These are phyloP conservation scores for Petromus typicus DNA, from an alignment of 2,113 vertebrate genomes.

Conservation along the genomic window DNA sequence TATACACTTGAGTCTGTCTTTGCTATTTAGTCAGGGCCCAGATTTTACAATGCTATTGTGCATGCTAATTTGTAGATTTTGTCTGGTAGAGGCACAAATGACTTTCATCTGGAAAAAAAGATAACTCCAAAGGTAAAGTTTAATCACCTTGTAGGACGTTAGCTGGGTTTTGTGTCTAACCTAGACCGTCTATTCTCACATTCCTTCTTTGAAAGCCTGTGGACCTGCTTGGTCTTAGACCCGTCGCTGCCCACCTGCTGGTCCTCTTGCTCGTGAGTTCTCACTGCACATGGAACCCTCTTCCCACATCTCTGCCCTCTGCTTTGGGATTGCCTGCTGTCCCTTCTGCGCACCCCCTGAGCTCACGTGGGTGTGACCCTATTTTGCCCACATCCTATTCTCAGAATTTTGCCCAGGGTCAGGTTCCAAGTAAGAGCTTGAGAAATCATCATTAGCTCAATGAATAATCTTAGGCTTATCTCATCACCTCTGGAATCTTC, in stretches of 20 bases:
- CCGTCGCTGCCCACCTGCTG: neutral
- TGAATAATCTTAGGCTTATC: neutral
- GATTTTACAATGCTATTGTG: neutral
- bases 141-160: neutral
- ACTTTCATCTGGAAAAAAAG: neutral
- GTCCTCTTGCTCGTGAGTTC: neutral
- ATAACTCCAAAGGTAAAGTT: neutral
- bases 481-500: neutral
- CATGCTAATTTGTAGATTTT: neutral
- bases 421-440: neutral
- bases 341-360: neutral
- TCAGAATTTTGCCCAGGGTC: conserved; percentile 1
- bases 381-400: neutral
- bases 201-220: neutral
- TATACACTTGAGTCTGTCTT: neutral
- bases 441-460: neutral
- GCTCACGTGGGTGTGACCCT: neutral
- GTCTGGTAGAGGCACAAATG: neutral
- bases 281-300: neutral
- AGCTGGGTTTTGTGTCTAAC: neutral
- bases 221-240: neutral
- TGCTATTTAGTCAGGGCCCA: neutral
- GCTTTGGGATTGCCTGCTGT: neutral
- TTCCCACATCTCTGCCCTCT: accelerated
- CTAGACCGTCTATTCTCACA: neutral